phyloP scores from a whole-genome alignment of 2,797 vertebrate species.

The Scolopax rusticola region DNA sequence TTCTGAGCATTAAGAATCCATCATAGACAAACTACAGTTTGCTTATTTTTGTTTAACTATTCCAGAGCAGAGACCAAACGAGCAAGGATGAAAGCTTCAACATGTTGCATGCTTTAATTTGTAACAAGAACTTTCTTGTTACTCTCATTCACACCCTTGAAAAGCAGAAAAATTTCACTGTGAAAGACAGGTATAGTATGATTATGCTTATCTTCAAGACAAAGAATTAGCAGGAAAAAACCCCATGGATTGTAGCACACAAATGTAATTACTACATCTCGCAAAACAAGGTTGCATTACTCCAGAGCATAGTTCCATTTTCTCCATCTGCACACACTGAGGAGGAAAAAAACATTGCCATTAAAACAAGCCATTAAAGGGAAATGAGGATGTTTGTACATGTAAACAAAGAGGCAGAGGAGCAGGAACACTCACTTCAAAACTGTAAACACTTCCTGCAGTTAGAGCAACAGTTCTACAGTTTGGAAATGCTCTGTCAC shows the following conservation, averaged over 20 bases:
- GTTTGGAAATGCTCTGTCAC: constrained; percentile 35
- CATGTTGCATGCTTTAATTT: constrained; percentile 87
- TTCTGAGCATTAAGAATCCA: constrained; percentile 50
- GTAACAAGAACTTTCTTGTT: constrained; percentile 90
- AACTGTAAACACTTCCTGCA: constrained; percentile 56
- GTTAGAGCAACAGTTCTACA: constrained; percentile 27
- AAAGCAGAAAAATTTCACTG: constrained; percentile 91
- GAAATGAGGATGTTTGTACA: constrained; percentile 7
- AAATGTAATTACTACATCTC: neutral
- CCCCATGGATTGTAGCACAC: neutral
- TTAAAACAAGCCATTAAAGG: constrained; percentile 37
- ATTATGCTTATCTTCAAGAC: constrained; percentile 56
- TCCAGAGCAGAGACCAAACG: constrained; percentile 78
- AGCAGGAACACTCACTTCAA: constrained; percentile 29
- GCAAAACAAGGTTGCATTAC: neutral
- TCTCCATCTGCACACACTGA: constrained; percentile 22
- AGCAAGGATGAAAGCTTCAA: constrained; percentile 85
- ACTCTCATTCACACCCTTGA: constrained; percentile 92
- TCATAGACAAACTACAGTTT: constrained; percentile 60
- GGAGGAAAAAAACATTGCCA: neutral
- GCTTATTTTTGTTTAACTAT: constrained; percentile 69
- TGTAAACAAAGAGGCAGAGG: constrained; percentile 35
- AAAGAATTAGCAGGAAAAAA: constrained; percentile 27
- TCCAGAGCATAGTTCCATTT: constrained; percentile 14
- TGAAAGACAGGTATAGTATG: constrained; percentile 91